Conservation (phyloP, 2,797 vertebrate genomes). For the Heliangelus exortis region DNA sequence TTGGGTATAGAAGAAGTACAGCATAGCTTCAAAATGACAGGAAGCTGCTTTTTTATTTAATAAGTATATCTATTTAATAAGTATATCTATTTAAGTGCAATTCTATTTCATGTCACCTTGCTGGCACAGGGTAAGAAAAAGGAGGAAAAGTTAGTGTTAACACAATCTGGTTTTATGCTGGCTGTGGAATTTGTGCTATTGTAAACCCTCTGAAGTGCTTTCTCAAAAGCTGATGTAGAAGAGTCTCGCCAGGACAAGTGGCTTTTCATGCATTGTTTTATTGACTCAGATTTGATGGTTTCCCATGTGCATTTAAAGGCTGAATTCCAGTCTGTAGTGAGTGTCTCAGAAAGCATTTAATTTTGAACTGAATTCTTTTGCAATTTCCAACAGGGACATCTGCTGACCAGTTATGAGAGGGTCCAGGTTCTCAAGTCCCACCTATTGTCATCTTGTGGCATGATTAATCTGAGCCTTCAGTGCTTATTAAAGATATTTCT, state of each 20-base stretch:
- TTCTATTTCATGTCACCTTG: background rate
- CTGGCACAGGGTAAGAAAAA: slow-evolving; percentile 18
- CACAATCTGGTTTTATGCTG: background rate
- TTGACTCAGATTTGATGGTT: slow-evolving; percentile 65
- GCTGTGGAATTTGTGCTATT: slow-evolving; percentile 54
- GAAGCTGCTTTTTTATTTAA: background rate
- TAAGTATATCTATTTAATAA: background rate
- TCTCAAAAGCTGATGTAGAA: slow-evolving; percentile 53
- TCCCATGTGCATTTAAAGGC: slow-evolving; percentile 72
- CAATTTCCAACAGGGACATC: slow-evolving; percentile 37
- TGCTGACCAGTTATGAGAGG: slow-evolving; percentile 30
- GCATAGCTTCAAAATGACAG: background rate
- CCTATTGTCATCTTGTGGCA: slow-evolving; percentile 6
- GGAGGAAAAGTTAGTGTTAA: slow-evolving; percentile 11
- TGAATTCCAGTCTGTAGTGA: slow-evolving; percentile 72
- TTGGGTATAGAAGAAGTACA: background rate
- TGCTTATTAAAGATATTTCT: background rate
- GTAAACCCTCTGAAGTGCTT: slow-evolving; percentile 57
- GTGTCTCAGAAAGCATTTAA: slow-evolving; percentile 61
- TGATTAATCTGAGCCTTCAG: background rate
- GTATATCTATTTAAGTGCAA: background rate
- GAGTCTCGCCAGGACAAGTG: slow-evolving; percentile 61
- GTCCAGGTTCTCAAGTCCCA: slow-evolving; percentile 27
- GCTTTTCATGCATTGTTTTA: slow-evolving; percentile 70
- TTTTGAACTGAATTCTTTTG: slow-evolving; percentile 65